Base-by-base conservation (phyloP, 2,888 invertebrate genomes). In the Allolobophora icterica region DNA sequence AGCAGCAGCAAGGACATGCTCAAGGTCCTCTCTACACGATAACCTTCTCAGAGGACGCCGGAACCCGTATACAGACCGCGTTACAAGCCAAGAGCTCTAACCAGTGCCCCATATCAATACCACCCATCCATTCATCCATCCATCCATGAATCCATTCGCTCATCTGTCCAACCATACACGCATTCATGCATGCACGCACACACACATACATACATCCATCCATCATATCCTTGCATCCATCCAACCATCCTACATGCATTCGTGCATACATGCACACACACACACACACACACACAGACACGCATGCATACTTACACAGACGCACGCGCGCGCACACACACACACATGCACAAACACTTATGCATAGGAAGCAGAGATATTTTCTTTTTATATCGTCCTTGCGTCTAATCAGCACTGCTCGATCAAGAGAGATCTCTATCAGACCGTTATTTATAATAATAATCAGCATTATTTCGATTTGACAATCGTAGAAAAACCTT, bases 401-500 rank as follows among this genome's bases (percentile, higher is more conserved):
- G 71, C n/a, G 4, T 71, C 6, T 71, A 71, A 71, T 71, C 71
- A n/a, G 30, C 19, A n/a, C 21, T 24, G 24, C 6, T 5, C 71
- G n/a, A 52, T 52, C 52, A 52, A 42, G 42, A 17, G 71, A 71
- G 71, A 71, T 71, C 71, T 71, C 8, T 71, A 71, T 71, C 71
- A 6, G 11, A 21, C 52, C 30, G 71, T n/a, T 71, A 71, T 71
- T 71, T n/a, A 71, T 71, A 8, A 71, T n/a, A 30, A n/a, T 71
- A 71, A 71, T 71, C 71, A 71, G 71, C n/a, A 71, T 71, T 71
- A 71, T n/a, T 71, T 71, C 71, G 71, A 71, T 71, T 71, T 71
- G 71, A 71, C 71, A 71, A n/a, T 71, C 71, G 71, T 71, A 71
- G 71, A 71, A 71, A 71, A n/a, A 71, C n/a, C 71, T 71, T n/a